These are phyloP conservation scores for Ptiloglossa arizonensis DNA, from an alignment of 1,140 invertebrate species.

Conservation along the genomic window DNA sequence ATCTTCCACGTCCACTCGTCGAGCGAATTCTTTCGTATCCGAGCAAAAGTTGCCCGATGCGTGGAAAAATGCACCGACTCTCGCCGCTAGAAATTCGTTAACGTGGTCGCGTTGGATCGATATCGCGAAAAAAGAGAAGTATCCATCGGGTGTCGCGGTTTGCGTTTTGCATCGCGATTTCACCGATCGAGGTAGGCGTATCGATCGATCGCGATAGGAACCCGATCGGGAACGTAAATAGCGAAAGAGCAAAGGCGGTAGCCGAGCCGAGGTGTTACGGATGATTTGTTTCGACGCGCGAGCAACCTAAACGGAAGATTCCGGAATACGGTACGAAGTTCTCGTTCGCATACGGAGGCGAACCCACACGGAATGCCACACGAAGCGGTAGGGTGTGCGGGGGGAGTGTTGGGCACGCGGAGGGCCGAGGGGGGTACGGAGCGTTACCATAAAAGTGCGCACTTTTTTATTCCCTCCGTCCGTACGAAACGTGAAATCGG, in stretches of 20 bases:
- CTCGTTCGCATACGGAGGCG: conserved; percentile 5
- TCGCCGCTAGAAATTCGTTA: no score
- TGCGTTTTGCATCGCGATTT: not conserved
- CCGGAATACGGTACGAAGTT: conserved; percentile 26
- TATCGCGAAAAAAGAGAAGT: no score
- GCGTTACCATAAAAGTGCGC: conserved; percentile 60
- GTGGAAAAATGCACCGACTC: no score
- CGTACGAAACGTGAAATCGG: conserved; percentile 56
- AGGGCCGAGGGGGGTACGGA: no score
- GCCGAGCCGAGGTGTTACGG: not conserved
- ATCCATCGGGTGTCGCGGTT: no score
- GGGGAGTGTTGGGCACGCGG: no score
- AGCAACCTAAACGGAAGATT: conserved; percentile 46
- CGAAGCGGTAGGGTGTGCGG: no score
- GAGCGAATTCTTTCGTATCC: no score
- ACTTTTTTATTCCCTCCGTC: conserved; percentile 60
- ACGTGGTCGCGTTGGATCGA: no score
- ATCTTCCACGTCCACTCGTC: no score
- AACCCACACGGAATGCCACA: not conserved
- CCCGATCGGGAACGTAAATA: not conserved
- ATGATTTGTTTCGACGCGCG: not conserved
- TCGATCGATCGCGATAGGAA: not conserved
- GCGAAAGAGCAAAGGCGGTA: not conserved
- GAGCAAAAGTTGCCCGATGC: no score
- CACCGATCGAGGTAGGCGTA: no score